A percentile compares a stretch with the other conserved stretches of the same genome.
Evolutionary conservation across 2,797 vertebrate genomes (phyloP).

Genomic region (Danio aesculapii): DNA sequence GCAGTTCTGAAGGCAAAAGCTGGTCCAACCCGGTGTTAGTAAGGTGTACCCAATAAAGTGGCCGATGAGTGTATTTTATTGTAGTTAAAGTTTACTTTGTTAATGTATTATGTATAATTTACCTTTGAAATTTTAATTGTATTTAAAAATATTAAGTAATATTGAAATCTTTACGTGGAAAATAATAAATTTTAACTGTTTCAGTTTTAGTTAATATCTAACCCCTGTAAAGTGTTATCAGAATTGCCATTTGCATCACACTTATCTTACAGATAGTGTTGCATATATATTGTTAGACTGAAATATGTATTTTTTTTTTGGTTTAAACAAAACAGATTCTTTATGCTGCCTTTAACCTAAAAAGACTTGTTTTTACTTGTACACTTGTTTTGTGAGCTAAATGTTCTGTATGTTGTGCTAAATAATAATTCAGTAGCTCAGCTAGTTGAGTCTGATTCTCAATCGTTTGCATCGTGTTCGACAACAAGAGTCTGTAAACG

Average conservation of each 20-base stretch:
- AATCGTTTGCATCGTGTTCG: slow-evolving; percentile 11
- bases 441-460: not conserved
- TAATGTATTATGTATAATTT: too few species aligned
- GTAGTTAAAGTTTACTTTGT: too few species aligned
- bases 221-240: not conserved
- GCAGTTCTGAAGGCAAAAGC: too few species aligned
- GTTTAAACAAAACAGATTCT: not conserved
- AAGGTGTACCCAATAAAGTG: too few species aligned
- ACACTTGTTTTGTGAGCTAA: not conserved
- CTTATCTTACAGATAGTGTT: not conserved
- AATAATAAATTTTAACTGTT: not conserved
- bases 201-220: not conserved
- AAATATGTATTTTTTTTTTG: not conserved
- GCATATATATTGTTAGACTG: not conserved
- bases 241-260: not conserved
- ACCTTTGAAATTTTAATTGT: too few species aligned
- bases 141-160: too few species aligned
- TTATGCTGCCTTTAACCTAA: not conserved
- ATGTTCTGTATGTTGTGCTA: not conserved
- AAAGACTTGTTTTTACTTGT: not conserved
- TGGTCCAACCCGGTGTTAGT: too few species aligned
- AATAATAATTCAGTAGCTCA: not conserved
- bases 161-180: too few species aligned
- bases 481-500: not conserved
- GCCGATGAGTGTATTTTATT: too few species aligned